Base-by-base conservation (phyloP, 92 coral and sea anemone genomes). In the Zoanthus solanderi region DNA sequence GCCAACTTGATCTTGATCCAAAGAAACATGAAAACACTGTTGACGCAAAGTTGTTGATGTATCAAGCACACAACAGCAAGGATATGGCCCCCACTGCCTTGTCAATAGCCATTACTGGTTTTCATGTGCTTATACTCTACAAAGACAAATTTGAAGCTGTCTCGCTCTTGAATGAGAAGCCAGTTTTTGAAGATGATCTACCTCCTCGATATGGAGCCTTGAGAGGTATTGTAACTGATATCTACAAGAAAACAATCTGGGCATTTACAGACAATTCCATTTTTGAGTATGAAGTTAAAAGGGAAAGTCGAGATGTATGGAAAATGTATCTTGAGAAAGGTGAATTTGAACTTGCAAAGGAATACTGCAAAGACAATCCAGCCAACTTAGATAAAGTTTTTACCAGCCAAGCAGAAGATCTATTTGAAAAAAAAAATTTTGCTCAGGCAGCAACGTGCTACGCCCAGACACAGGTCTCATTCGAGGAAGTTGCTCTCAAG, bases 271-370 rank as follows among this genome's bases (percentile, higher is more conserved):
- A 94, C 45, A 88, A 92, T 4, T 94, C 97, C 11, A 93, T 97
- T 42, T 97, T 95, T 63, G 95, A 97, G 84, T 97, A 97, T 71
- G 94, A 95, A 60, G 89, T 97, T 31, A 95, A 91, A 54, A 92
- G 93, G 76, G 99, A 97, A 73, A 93, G 98, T 82, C 92, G 99
- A 89, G 97, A 97, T 91, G 99, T 97, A 63, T 97, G 99, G 99
- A 95, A 93, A 75, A 92, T 97, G 98, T 95, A 97, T 83, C 84
- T 97, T 78, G 98, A 97, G 81, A 95, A 89, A 76, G 99, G 96
- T 14, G 94, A 92, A 75, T 97, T 97, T 92, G 99, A 97, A 72
- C 90, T 92, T 53, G 99, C 99, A 8, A 95, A 97, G 90, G 93
- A 92, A 34, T 97, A 95, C 58, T 96, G 96, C 75, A 92, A 90